phyloP scores from a whole-genome alignment of 2,888 invertebrate genomes.

The Adelphocoris suturalis region DNA sequence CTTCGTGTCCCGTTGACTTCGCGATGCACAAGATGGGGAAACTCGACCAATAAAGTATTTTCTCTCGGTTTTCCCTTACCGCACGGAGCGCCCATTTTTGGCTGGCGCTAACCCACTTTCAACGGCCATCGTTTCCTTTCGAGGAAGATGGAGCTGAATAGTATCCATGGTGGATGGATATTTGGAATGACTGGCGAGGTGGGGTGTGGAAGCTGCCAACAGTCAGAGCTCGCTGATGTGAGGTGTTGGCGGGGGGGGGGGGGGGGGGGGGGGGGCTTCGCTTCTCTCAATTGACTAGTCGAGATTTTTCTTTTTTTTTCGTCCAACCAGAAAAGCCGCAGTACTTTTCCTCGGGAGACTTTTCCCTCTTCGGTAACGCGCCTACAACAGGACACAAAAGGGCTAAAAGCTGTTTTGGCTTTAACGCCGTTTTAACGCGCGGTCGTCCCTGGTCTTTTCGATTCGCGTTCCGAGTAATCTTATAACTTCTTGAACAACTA shows the following conservation, averaged over 20 bases:
- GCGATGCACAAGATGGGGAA: neutral
- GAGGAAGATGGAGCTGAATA: neutral
- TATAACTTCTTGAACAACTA: neutral
- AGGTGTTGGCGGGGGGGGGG: too few relatives aligned
- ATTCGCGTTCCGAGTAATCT: neutral
- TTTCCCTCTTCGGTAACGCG: neutral
- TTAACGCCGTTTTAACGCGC: slow-evolving; percentile 4
- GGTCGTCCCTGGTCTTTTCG: neutral
- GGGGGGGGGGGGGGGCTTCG: neutral
- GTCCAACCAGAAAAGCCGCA: neutral
- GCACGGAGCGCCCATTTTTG: neutral
- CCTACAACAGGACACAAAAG: neutral
- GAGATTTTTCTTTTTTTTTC: neutral
- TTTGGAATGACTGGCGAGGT: neutral
- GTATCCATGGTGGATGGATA: too few relatives aligned
- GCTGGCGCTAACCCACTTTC: neutral
- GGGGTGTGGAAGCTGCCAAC: neutral
- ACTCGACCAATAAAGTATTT: neutral
- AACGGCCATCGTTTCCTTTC: neutral
- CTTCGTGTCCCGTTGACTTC: neutral
- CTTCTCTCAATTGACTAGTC: neutral
- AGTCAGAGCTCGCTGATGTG: neutral
- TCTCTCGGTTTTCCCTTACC: neutral
- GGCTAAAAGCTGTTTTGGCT: slow-evolving; percentile 1
- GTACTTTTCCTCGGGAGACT: slow-evolving; percentile 13